Evolutionary conservation across 2,888 invertebrate species (phyloP), one percentile per base, ranked within the genome.

Genomic region (Colletes collaris): DNA sequence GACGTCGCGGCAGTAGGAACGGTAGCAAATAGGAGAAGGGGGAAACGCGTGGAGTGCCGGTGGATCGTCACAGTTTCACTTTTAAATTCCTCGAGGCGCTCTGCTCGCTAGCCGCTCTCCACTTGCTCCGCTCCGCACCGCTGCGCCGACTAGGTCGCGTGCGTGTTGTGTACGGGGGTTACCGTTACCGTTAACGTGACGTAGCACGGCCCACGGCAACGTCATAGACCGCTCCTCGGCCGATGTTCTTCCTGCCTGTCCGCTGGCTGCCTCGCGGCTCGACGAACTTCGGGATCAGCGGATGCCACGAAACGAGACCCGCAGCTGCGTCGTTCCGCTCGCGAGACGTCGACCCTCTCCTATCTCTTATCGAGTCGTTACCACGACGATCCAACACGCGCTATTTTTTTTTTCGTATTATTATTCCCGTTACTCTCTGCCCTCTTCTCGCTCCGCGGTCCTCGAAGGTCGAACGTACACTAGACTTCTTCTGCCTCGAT

Each of bases 41-140:
- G 72, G 64, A 82, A 73, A 76, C 68, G 79, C 79, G 71, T 68
- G 81, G 76, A 68, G 72, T 75, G 78, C 73, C 79, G 75, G 79
- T 78, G 73, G 82, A 89, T 87, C 87, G 87, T 89, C 89, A 88
- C 86, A 89, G 90, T 91, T 91, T 91, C 90, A 91, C 90, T 91
- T 91, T 91, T 91, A 89, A 91, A 91, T 90, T 90, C 88, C 88
- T 83, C 81, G 79, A 82, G 85, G 86, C 82, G 75, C 76, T 74
- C 56, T 46, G 86, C 85, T 84, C 74, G 71, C 68, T 82, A 77
- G 74, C 71, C 74, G 77, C 79, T 83, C 84, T 86, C 84, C 86
- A 78, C 83, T 86, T 78, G 83, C 79, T 71, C 49, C 76, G 71
- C 71, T 80, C 66, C 76, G 76, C 83, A 60, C 83, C 80, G 79